Evolutionary conservation across 2,113 vertebrate species (phyloP).

Genomic region (Panthera uncia): DNA sequence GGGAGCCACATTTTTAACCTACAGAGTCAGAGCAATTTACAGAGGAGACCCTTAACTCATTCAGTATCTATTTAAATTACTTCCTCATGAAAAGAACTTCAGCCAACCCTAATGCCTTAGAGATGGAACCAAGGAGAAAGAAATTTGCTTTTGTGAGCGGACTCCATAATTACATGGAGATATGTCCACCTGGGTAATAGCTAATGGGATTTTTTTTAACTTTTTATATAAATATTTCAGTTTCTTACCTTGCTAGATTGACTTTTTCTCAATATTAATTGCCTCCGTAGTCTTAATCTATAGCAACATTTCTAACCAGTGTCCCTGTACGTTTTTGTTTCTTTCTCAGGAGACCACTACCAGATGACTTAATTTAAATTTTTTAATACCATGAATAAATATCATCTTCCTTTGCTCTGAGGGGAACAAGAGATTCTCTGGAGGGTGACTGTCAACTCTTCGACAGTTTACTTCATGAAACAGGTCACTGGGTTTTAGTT

Average conservation of each 20-base stretch:
- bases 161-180: constrained; percentile 75
- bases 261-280: constrained; percentile 76
- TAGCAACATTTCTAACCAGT: constrained; percentile 67
- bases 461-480: constrained; percentile 66
- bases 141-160: constrained; percentile 75
- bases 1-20: constrained; percentile 47
- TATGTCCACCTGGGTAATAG: constrained; percentile 74
- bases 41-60: constrained; percentile 59
- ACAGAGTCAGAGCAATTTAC: constrained; percentile 45
- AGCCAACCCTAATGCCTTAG: constrained; percentile 63
- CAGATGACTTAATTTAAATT: constrained; percentile 73
- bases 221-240: constrained; percentile 75
- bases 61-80: constrained; percentile 75
- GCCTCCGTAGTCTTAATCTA: constrained; percentile 71
- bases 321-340: constrained; percentile 63
- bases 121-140: constrained; percentile 67
- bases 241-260: constrained; percentile 68
- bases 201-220: constrained; percentile 67
- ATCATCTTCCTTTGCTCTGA: constrained; percentile 33
- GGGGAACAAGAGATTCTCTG: constrained; percentile 47
- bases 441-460: constrained; percentile 47
- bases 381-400: constrained; percentile 66
- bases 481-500: constrained; percentile 62
- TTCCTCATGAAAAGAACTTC: constrained; percentile 69
- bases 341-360: constrained; percentile 63